Evolutionary conservation across 2,888 invertebrate species (phyloP), one percentile per base, ranked within the genome.

Genomic region (Leistus spinibarbis): DNA sequence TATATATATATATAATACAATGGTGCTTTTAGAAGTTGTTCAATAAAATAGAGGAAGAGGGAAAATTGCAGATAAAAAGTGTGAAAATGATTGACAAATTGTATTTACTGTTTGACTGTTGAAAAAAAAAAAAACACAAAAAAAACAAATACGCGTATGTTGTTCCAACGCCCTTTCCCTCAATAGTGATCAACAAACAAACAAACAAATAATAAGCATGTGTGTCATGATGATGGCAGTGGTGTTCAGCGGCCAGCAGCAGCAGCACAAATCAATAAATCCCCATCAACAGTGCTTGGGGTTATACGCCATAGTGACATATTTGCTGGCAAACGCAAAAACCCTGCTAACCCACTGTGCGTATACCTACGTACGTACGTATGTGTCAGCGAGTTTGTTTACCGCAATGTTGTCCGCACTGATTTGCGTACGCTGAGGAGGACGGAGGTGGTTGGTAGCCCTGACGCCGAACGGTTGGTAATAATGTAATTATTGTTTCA

Each of bases 401-500:
- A 73, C 73, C 73, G 54, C 73, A 73, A 73, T 73, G 73, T 73
- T 73, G 73, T 73, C 73, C 73, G 67, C 73, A 73, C 73, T 73
- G 73, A 73, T 73, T 73, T 73, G 67, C 73, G 67, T 73, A 40
- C 40, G 5, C 40, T 13, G 40, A 40, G 40, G 13, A 40, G 40
- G 13, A 40, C 73, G 73, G 73, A 67, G 66, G 66, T 73, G 60
- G 73, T 73, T 73, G 73, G 73, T 60, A 62, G 67, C 60, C 67
- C 73, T 67, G 73, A 40, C 40, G 40, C 40, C 54, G 63, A 53
- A 22, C 19, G 22, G 70, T 63, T 64, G 71, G 60, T 73, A 73
- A 73, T 73, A 73, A 73, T 73, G 73, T 73, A 73, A 73, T 73
- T 73, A 73, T 73, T 73, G 73, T 73, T 73, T 73, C 73, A 63